Evolutionary conservation across 1,140 invertebrate genomes (phyloP).

Genomic region (Zelostemma sp.): DNA sequence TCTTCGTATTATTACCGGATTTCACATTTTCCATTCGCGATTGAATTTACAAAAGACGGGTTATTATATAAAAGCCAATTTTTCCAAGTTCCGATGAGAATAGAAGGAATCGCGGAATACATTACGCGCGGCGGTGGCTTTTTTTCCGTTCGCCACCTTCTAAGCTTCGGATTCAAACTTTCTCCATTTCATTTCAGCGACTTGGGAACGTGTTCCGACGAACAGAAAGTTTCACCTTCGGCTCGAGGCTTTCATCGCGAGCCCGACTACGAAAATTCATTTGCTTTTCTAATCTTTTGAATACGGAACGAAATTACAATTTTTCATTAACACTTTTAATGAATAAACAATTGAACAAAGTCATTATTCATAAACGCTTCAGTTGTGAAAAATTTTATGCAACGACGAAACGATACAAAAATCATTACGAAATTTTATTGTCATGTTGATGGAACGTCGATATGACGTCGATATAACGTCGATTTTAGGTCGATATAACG

Average conservation of each 20-base stretch:
- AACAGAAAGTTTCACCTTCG: slow-evolving; percentile 1
- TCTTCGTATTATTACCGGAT: slow-evolving; percentile 2
- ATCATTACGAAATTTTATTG: too few relatives aligned
- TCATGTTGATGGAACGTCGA: too few relatives aligned
- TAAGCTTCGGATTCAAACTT: slow-evolving; percentile 11
- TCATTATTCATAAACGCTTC: too few relatives aligned
- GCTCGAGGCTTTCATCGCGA: background rate
- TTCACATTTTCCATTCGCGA: background rate
- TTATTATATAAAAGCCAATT: background rate
- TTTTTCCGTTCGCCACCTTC: slow-evolving; percentile 1
- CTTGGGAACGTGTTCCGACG: slow-evolving; percentile 22
- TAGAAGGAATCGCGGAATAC: background rate
- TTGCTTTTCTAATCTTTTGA: too few relatives aligned
- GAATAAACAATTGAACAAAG: too few relatives aligned
- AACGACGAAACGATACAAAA: too few relatives aligned
- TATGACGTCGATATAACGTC: too few relatives aligned
- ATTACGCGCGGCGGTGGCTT: slow-evolving; percentile 1
- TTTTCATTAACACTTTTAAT: too few relatives aligned
- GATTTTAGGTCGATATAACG: too few relatives aligned
- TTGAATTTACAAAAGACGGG: background rate
- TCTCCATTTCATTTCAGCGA: slow-evolving; percentile 20
- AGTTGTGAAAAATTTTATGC: too few relatives aligned
- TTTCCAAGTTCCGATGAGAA: background rate
- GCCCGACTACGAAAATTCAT: too few relatives aligned
- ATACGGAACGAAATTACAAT: too few relatives aligned